These are phyloP conservation scores for Nomada ruficornis DNA, from an alignment of 2,888 invertebrate species.

Conservation along the genomic window DNA sequence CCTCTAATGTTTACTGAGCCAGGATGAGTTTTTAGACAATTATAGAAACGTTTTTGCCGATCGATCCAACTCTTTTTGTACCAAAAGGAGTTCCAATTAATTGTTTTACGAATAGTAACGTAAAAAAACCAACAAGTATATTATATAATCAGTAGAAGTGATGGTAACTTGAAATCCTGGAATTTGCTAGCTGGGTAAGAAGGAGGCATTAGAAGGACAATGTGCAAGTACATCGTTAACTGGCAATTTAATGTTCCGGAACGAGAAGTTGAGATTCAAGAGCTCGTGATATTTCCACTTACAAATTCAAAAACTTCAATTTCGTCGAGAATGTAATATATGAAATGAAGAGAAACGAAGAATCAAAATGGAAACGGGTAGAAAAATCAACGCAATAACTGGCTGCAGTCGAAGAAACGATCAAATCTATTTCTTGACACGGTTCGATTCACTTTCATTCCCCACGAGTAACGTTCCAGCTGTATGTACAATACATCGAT, in stretches of 20 bases:
- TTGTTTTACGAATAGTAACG: background rate
- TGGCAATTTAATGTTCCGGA: conserved; percentile 62
- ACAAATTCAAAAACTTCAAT: background rate
- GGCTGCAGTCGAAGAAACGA: background rate
- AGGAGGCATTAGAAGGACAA: conserved; percentile 21
- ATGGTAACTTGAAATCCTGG: background rate
- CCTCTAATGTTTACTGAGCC: background rate
- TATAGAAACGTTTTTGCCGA: background rate
- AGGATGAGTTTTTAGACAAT: background rate
- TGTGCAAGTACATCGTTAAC: conserved; percentile 33
- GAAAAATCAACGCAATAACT: conserved; percentile 19
- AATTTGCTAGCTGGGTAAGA: conserved; percentile 13
- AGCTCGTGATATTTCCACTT: background rate
- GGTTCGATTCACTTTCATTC: conserved; percentile 50
- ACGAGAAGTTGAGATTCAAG: background rate
- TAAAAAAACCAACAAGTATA: too few relatives aligned
- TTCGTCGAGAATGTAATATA: background rate
- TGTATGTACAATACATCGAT: conserved; percentile 11
- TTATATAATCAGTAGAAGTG: too few relatives aligned
- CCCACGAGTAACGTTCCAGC: conserved; percentile 54
- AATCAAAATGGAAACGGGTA: background rate
- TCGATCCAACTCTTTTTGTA: background rate
- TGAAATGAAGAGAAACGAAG: background rate
- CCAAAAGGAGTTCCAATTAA: background rate
- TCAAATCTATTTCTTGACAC: conserved; percentile 31